These are phyloP conservation scores for Neosilurus mollespiculum DNA, from an alignment of 2,797 vertebrate species.

Conservation along the genomic window DNA sequence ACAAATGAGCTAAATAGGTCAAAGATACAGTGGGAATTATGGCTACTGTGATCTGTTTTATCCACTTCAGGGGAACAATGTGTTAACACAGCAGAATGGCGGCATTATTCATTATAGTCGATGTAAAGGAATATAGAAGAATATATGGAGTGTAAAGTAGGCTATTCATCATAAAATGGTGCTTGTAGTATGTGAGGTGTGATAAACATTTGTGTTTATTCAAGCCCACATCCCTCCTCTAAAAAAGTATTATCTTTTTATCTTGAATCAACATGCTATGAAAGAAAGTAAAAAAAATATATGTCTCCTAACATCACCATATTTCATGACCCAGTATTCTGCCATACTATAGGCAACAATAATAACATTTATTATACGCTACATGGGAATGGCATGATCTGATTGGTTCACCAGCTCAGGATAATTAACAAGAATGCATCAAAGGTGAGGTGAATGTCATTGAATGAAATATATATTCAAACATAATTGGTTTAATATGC, in stretches of 20 bases:
- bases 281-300: not conserved
- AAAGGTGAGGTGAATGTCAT: too few species aligned
- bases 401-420: too few species aligned
- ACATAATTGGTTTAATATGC: too few species aligned
- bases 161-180: not conserved
- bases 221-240: too few species aligned
- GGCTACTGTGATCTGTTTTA: not conserved
- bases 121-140: not conserved
- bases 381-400: too few species aligned
- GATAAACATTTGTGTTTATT: not conserved
- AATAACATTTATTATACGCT: not conserved
- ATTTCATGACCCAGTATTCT: not conserved
- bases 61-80: not conserved
- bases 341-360: not conserved
- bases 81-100: not conserved
- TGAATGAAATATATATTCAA: too few species aligned
- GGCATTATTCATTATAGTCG: slow-evolving; percentile 14
- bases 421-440: too few species aligned
- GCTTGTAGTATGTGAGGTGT: not conserved
- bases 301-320: not conserved
- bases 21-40: slow-evolving; percentile 32
- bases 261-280: not conserved
- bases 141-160: not conserved
- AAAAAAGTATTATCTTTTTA: not conserved
- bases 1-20: slow-evolving; percentile 47